Evolutionary conservation across 2,888 invertebrate species (phyloP).

Genomic region (Sesamia inferens): DNA sequence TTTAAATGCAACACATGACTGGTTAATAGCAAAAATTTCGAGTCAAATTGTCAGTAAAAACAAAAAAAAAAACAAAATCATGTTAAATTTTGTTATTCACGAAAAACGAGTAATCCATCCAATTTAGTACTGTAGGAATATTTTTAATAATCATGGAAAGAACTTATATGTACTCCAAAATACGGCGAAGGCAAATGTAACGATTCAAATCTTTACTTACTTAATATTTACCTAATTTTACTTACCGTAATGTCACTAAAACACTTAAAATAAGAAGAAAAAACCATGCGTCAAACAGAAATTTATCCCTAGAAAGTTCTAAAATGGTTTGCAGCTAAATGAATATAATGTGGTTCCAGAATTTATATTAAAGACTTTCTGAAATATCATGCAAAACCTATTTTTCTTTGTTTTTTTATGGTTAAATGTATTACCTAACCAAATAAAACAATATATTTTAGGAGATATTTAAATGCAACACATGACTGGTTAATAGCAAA

Average conservation of each 20-base stretch:
- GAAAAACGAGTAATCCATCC: constrained; percentile 75
- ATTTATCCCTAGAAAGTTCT: constrained; percentile 15
- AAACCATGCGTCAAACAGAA: constrained; percentile 21
- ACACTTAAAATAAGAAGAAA: not conserved
- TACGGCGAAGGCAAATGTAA: not conserved
- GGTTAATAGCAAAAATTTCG: constrained; percentile 42
- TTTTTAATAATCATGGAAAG: not conserved
- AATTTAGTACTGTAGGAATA: constrained; percentile 67
- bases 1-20: constrained; percentile 46
- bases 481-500: constrained; percentile 45
- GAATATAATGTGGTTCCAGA: constrained; percentile 12
- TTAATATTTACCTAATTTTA: constrained; percentile 32
- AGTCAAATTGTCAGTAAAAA: constrained; percentile 49
- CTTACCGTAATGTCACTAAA: constrained; percentile 47
- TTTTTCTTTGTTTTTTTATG: not conserved
- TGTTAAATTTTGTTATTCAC: constrained; percentile 72
- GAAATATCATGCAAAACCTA: constrained; percentile 41
- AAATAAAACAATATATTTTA: constrained; percentile 1
- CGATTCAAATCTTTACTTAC: not conserved
- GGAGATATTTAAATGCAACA: constrained; percentile 39
- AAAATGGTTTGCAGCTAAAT: constrained; percentile 40
- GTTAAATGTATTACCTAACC: constrained; percentile 8
- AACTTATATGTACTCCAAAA: not conserved
- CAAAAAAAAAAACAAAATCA: constrained; percentile 49
- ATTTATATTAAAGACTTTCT: not conserved